Conservation (phyloP, 1,140 invertebrate species). For the Stenopsyche tienmushanensis region DNA sequence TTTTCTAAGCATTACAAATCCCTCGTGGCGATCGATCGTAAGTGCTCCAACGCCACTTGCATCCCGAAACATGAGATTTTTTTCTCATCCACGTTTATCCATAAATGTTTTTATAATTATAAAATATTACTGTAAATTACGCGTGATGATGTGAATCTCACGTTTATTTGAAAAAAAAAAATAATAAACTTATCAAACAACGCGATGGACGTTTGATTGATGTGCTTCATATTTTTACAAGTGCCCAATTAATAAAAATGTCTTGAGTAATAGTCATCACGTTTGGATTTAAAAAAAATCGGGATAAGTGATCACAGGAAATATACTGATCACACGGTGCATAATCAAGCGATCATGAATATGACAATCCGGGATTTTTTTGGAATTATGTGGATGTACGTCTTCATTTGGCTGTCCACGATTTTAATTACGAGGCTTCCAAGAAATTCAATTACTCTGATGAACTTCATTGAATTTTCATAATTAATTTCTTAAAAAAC, state of each 20-base stretch:
- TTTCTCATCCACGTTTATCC: neutral
- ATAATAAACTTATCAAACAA: slow-evolving; percentile 27
- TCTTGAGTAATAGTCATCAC: slow-evolving; percentile 27
- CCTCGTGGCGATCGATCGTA: no score
- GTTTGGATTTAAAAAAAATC: slow-evolving; percentile 16
- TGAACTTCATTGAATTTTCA: no score
- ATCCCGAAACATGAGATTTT: no score
- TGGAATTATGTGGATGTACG: no score
- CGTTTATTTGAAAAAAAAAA: slow-evolving; percentile 14
- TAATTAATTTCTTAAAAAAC: no score
- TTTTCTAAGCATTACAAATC: no score
- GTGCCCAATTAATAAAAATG: slow-evolving; percentile 31
- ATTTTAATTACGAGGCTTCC: no score
- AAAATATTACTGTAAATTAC: slow-evolving; percentile 5
- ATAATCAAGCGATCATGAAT: neutral
- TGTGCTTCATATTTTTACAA: slow-evolving; percentile 24
- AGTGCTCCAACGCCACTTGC: no score
- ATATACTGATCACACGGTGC: slow-evolving; percentile 6
- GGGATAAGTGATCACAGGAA: neutral
- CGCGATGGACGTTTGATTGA: slow-evolving; percentile 24
- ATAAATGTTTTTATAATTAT: neutral
- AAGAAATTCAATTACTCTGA: no score
- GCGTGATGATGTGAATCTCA: slow-evolving; percentile 14
- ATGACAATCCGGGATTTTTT: neutral
- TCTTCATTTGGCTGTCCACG: no score